phyloP scores from a whole-genome alignment of 2,113 vertebrate species.

The Lipotes vexillifer region DNA sequence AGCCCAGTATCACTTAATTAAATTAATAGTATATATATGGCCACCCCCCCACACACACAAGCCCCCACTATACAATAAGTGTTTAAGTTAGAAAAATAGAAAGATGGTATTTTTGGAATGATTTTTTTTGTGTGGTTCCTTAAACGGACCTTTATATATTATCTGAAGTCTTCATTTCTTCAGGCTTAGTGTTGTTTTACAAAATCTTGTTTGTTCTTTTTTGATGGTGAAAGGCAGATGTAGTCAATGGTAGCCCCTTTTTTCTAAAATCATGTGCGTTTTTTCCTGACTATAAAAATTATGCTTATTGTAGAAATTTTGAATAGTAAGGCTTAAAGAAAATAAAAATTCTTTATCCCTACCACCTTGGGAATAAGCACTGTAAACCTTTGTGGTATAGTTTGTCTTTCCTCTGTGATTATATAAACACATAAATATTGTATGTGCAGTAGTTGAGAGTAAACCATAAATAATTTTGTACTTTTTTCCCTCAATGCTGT shows the following conservation, averaged over 20 bases:
- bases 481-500: neutral
- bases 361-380: neutral
- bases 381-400: neutral
- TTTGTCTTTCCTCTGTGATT: slow-evolving; percentile 2
- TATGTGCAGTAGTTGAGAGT: neutral
- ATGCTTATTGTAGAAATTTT: slow-evolving; percentile 42
- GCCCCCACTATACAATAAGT: neutral
- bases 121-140: neutral
- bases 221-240: neutral
- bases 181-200: neutral
- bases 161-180: neutral
- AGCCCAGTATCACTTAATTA: neutral
- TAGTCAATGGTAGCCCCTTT: neutral
- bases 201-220: neutral
- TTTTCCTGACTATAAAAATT: slow-evolving; percentile 31
- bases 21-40: neutral
- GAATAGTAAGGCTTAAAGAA: slow-evolving; percentile 36
- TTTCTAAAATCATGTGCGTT: neutral
- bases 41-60: neutral
- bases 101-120: neutral
- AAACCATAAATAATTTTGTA: neutral
- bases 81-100: neutral
- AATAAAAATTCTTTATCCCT: slow-evolving; percentile 33
- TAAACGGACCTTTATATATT: neutral
- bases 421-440: neutral